A percentile compares a stretch with the other conserved stretches of the same genome.
Conservation (phyloP, 2,888 invertebrate genomes). For the Latrodectus hesperus region DNA sequence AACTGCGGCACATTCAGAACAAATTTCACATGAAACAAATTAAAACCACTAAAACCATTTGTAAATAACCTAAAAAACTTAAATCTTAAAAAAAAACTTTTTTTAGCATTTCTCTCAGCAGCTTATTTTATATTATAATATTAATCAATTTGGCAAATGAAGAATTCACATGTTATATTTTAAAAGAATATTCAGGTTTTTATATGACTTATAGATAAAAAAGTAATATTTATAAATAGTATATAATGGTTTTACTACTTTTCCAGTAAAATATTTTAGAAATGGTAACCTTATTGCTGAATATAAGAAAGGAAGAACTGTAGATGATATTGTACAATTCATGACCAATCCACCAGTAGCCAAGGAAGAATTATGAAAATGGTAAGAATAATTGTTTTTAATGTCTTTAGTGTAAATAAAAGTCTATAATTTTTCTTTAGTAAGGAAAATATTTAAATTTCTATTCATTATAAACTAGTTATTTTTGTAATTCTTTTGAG, state of each 20-base stretch:
- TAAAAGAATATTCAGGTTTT: no score
- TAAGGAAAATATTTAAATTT: not conserved
- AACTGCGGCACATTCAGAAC: no score
- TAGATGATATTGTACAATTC: constrained; percentile 79
- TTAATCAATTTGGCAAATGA: no score
- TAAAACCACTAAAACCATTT: no score
- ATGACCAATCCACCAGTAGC: constrained; percentile 73
- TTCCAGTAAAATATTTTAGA: constrained; percentile 75
- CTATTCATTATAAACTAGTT: not conserved
- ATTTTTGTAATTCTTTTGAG: not conserved
- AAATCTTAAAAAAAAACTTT: no score
- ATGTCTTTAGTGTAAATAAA: no score
- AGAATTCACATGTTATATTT: no score
- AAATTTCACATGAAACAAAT: no score
- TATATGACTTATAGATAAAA: no score
- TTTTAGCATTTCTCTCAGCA: no score
- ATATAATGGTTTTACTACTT: constrained; percentile 31
- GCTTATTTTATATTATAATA: no score
- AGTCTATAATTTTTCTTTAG: not conserved
- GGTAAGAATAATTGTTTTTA: not conserved
- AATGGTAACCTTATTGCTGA: constrained; percentile 78
- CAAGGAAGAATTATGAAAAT: constrained; percentile 51
- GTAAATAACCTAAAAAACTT: no score
- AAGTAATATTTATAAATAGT: not conserved
- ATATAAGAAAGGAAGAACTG: constrained; percentile 79